These are phyloP conservation scores for Microtus montanus DNA, from an alignment of 2,113 vertebrate genomes.

Conservation along the genomic window DNA sequence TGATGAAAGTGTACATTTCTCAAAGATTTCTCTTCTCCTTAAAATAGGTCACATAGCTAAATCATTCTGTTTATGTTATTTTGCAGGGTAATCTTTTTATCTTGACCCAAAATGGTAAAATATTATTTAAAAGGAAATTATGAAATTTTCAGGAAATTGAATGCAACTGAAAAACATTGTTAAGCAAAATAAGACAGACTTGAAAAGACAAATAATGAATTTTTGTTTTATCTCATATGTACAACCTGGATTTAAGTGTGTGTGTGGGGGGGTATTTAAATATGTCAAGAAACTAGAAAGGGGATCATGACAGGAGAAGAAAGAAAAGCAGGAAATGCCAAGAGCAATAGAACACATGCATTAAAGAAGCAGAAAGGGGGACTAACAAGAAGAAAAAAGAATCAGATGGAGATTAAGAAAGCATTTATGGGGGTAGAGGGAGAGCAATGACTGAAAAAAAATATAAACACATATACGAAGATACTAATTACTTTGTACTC, in stretches of 20 bases:
- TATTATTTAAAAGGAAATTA: background rate
- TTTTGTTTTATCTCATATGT: background rate
- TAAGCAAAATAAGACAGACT: background rate
- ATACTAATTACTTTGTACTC: background rate
- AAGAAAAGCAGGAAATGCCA: background rate
- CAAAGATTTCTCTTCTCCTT: background rate
- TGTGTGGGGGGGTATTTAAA: background rate
- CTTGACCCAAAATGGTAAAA: background rate
- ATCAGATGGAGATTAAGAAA: background rate
- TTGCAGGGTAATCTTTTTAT: constrained; percentile 8
- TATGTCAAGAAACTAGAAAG: background rate
- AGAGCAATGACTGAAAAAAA: too few relatives aligned
- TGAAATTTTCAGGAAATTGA: too few relatives aligned
- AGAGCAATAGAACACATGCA: background rate
- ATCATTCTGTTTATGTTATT: background rate
- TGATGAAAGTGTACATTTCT: background rate
- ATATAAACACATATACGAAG: background rate
- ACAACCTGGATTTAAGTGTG: background rate
- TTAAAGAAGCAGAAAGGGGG: background rate
- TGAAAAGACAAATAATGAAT: background rate
- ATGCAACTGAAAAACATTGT: background rate
- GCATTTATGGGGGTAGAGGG: too few relatives aligned
- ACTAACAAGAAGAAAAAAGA: background rate
- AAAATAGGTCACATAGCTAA: background rate
- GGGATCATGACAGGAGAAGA: background rate